Conservation (phyloP, 2,797 vertebrate species). For the Otolemur crassicaudatus region DNA sequence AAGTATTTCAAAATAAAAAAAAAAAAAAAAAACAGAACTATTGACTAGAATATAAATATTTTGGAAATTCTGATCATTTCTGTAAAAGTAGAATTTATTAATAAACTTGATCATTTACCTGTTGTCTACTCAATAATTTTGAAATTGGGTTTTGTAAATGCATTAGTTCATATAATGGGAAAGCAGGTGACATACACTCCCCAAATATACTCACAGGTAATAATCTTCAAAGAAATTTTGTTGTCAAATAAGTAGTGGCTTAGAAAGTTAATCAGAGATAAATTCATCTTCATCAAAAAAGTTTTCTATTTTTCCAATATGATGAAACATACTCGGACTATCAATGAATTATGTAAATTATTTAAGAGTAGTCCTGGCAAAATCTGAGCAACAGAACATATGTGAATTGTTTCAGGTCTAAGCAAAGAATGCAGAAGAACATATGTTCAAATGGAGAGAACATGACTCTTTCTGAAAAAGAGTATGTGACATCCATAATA, state of each 20-base stretch:
- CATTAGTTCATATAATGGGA: background rate
- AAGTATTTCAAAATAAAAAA: background rate
- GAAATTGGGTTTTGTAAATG: background rate
- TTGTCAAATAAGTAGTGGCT: background rate
- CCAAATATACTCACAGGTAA: background rate
- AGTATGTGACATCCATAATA: background rate
- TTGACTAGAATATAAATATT: background rate
- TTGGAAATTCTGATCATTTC: background rate
- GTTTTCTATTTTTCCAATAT: background rate
- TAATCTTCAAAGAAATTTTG: background rate
- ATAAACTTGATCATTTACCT: background rate
- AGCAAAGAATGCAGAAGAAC: background rate
- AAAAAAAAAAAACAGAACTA: background rate
- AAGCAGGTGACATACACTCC: background rate
- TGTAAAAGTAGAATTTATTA: background rate
- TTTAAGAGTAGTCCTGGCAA: background rate
- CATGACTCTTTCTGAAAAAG: background rate
- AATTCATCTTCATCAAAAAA: background rate
- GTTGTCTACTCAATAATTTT: background rate
- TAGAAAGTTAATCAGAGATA: background rate
- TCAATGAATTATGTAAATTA: background rate
- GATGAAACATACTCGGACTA: conserved; percentile 5
- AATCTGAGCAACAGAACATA: background rate
- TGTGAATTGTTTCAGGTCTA: background rate
- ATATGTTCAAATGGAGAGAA: background rate